Base-by-base conservation (phyloP, 2,797 vertebrate genomes). In the Capromys pilorides region DNA sequence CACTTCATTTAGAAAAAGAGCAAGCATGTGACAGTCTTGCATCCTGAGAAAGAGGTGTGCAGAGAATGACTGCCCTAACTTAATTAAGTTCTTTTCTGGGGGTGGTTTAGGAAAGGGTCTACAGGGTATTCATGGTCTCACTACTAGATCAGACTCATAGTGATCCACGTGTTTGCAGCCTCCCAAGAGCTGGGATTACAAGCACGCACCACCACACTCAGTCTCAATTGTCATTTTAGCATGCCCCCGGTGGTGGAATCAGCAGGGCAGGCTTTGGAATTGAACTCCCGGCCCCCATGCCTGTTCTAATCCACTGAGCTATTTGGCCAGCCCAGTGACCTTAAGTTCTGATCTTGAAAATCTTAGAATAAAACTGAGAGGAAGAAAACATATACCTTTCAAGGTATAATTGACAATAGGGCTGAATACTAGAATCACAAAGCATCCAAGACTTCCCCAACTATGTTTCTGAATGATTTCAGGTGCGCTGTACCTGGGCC, bases 1-100 rank as follows among this genome's bases (percentile, higher is more conserved):
- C 6, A 3, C 80, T n/a, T 82, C 39, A 61, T 59, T 66, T 90
- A 82, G 24, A 89, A 81, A 84, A 94, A 86, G 14, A 93, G 92
- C 45, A 10, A 81, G 36, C 31, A 31, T 21, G 33, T n/a, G 16
- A 59, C 66, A 75, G 18, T 94, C 59, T 66, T 84, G 19, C 26
- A 39, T 64, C 39, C 6, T 45, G 39, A 21, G 87, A 85, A 33
- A 5, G 87, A 93, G n/a, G 13, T 66, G 36, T 83, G 49, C 24
- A 94, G 86, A 81, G 9, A n/a, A 6, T 14, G 59, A 13, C 33
- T 59, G 39, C 61, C 93, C 66, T 64, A n/a, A 1, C 81, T 80
- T 75, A 84, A 77, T 45, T 45, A 45, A 45, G 45, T 45, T 45
- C 45, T 45, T 45, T 45, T 45, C 45, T 45, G n/a, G n/a, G n/a